Evolutionary conservation across 2,888 invertebrate genomes (phyloP).

Genomic region (Thymelicus sylvestris): DNA sequence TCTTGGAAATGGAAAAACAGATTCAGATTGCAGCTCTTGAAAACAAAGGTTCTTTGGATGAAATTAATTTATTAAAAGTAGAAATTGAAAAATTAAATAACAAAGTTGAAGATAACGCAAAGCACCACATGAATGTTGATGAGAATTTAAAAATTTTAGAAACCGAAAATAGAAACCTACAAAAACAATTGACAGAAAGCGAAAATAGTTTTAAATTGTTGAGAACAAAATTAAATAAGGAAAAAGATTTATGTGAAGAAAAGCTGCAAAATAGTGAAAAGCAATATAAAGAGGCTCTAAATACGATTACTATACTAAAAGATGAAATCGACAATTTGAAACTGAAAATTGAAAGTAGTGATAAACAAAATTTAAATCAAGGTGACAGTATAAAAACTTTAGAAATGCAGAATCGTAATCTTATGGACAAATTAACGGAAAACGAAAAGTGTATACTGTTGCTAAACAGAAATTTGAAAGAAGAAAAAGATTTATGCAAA

Average conservation of each 20-base stretch:
- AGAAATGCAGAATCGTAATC: conserved; percentile 14
- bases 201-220: conserved; percentile 35
- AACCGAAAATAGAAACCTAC: conserved; percentile 15
- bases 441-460: conserved; percentile 34
- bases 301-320: conserved; percentile 43
- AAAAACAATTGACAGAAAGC: conserved; percentile 8
- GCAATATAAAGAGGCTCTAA: conserved; percentile 39
- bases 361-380: not conserved
- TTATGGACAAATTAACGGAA: conserved; percentile 10
- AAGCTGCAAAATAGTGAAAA: conserved; percentile 43
- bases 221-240: conserved; percentile 36
- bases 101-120: conserved; percentile 28
- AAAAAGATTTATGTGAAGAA: conserved; percentile 46
- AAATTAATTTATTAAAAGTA: conserved; percentile 42
- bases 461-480: conserved; percentile 36
- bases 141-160: conserved; percentile 19
- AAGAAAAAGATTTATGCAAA: conserved; percentile 45
- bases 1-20: conserved; percentile 41
- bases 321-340: conserved; percentile 40
- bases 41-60: conserved; percentile 39
- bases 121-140: conserved; percentile 1
- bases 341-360: conserved; percentile 26
- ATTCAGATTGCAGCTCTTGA: conserved; percentile 42
- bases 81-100: conserved; percentile 40
- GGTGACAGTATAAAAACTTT: conserved; percentile 13